A percentile compares a stretch with the other conserved stretches of the same genome.
phyloP scores from a whole-genome alignment of 1,140 invertebrate species.

The Ceratoteleas bidentatus region DNA sequence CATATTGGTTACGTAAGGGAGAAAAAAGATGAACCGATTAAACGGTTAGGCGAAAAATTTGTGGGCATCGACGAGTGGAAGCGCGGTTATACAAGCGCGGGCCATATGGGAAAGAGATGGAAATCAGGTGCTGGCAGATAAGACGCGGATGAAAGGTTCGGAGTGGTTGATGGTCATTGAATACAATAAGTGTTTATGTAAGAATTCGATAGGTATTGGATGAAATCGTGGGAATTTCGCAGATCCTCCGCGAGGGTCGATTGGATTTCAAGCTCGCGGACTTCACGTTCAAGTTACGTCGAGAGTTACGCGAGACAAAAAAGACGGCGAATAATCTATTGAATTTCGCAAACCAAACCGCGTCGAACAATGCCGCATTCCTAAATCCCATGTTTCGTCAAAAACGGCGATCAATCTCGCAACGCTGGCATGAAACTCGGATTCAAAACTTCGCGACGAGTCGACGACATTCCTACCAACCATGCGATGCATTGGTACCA shows the following conservation, averaged over 20 bases:
- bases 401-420: too few relatives aligned
- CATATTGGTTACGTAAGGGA: conserved; percentile 56
- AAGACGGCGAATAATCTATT: too few relatives aligned
- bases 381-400: too few relatives aligned
- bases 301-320: too few relatives aligned
- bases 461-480: too few relatives aligned
- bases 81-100: conserved; percentile 31
- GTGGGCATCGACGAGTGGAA: conserved; percentile 23
- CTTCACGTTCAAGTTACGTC: too few relatives aligned
- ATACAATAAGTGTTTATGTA: conserved; percentile 38
- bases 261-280: background rate
- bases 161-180: conserved; percentile 33
- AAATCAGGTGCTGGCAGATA: conserved; percentile 28
- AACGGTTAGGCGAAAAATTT: conserved; percentile 36
- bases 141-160: conserved; percentile 26
- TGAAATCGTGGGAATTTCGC: conserved; percentile 30
- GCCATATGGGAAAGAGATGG: conserved; percentile 47
- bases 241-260: background rate
- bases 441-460: too few relatives aligned
- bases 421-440: too few relatives aligned
- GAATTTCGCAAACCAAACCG: too few relatives aligned
- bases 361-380: too few relatives aligned
- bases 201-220: conserved; percentile 10
- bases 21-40: conserved; percentile 42
- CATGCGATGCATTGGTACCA: too few relatives aligned